Evolutionary conservation across 1,140 invertebrate species (phyloP).

Genomic region (Magallana ariakensis): DNA sequence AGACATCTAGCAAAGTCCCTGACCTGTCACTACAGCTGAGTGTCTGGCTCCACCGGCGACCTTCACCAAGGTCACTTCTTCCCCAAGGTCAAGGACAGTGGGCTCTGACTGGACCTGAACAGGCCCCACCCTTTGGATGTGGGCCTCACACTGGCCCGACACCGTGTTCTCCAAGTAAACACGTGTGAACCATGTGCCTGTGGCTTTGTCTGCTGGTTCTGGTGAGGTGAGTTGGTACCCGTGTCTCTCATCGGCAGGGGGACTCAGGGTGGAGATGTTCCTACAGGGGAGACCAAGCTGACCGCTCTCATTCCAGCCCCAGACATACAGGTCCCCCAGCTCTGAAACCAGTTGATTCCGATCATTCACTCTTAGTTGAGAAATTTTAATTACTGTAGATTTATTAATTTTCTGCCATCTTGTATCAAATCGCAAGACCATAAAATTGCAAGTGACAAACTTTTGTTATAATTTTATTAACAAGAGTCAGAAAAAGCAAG

Average conservation of each 20-base stretch:
- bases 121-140: conserved; percentile 55
- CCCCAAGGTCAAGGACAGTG: conserved; percentile 60
- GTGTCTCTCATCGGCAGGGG: neutral
- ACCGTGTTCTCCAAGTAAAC: neutral
- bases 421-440: too few species aligned
- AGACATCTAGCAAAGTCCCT: neutral
- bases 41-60: conserved; percentile 76
- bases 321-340: conserved; percentile 85
- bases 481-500: too few species aligned
- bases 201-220: neutral
- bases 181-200: neutral
- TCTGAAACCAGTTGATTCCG: conserved; percentile 59
- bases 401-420: too few species aligned
- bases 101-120: conserved; percentile 64
- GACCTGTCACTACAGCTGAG: conserved; percentile 70
- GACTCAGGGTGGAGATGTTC: neutral
- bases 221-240: neutral
- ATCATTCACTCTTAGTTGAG: too few species aligned
- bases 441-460: too few species aligned
- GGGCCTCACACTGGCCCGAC: neutral
- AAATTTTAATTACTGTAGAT: too few species aligned
- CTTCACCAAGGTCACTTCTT: conserved; percentile 55
- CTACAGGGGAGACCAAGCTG: conserved; percentile 85
- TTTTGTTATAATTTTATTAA: too few species aligned
- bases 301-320: conserved; percentile 92